Conservation (phyloP, 64 coral and sea anemone genomes). For the Catalaphyllia jardinei region DNA sequence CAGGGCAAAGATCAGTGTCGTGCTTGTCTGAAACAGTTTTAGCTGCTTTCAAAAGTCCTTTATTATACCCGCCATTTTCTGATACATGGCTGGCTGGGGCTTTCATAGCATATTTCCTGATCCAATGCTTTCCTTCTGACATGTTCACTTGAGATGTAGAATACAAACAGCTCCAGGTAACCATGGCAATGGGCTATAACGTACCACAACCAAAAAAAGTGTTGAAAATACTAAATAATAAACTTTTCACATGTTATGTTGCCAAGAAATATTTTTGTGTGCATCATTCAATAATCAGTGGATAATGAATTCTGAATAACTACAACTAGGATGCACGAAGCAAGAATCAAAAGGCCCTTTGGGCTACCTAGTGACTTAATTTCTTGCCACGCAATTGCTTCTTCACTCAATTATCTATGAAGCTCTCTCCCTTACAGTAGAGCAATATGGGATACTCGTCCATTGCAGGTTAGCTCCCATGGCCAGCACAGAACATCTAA, state of each 20-base stretch:
- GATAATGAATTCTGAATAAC: too few relatives aligned
- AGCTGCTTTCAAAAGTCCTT: slow-evolving; percentile 61
- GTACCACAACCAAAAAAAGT: background rate
- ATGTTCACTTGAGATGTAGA: slow-evolving; percentile 67
- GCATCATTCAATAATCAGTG: too few relatives aligned
- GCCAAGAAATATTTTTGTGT: too few relatives aligned
- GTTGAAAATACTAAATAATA: too few relatives aligned
- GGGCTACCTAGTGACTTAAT: too few relatives aligned
- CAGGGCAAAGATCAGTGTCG: slow-evolving; percentile 80
- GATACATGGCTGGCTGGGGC: slow-evolving; percentile 79
- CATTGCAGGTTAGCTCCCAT: too few relatives aligned
- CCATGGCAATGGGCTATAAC: slow-evolving; percentile 87
- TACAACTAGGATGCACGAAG: too few relatives aligned
- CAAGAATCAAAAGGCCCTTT: too few relatives aligned
- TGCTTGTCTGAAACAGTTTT: slow-evolving; percentile 71
- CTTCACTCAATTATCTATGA: too few relatives aligned
- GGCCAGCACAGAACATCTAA: background rate
- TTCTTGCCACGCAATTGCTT: too few relatives aligned
- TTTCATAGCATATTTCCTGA: slow-evolving; percentile 81
- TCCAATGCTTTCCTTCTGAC: slow-evolving; percentile 70
- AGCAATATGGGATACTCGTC: background rate
- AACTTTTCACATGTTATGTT: too few relatives aligned
- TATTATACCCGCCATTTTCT: slow-evolving; percentile 66
- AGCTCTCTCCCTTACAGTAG: too few relatives aligned
- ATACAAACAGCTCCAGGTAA: slow-evolving; percentile 91